A percentile compares a stretch with the other conserved stretches of the same genome.
Conservation (phyloP, 2,113 vertebrate species). For the Porphyrio hochstetteri region DNA sequence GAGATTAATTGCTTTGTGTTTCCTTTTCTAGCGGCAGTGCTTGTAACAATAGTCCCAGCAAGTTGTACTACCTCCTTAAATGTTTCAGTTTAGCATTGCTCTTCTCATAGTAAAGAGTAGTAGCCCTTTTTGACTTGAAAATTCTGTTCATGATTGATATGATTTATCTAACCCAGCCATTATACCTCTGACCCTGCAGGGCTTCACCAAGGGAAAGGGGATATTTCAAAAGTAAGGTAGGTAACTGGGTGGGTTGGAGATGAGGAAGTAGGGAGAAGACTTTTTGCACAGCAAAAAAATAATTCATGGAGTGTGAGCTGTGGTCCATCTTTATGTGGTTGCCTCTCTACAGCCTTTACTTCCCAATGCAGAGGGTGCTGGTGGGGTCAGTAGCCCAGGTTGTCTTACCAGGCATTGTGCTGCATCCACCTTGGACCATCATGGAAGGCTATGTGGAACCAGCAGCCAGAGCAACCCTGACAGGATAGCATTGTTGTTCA, state of each 20-base stretch:
- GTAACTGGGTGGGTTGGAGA: neutral
- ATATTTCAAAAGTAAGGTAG: neutral
- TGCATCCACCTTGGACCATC: fast-evolving
- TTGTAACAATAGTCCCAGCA: neutral
- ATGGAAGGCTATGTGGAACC: neutral
- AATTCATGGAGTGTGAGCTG: neutral
- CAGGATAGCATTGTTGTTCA: neutral
- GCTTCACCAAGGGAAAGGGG: neutral
- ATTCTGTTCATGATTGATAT: neutral
- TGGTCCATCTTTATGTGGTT: neutral
- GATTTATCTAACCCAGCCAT: neutral
- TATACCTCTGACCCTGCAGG: neutral
- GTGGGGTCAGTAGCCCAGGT: neutral
- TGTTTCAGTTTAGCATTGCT: neutral
- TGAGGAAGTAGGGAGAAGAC: neutral
- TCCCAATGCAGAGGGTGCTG: neutral
- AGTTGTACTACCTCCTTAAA: neutral
- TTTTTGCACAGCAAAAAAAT: neutral
- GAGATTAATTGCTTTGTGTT: neutral
- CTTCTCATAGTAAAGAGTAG: neutral
- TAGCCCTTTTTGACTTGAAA: neutral
- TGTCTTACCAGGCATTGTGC: fast-evolving
- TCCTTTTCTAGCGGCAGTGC: neutral
- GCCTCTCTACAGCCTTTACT: neutral
- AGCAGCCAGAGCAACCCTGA: neutral